Percentiles rank a stretch among this genome's conserved stretches.
These are phyloP conservation scores for Saimiri boliviensis DNA, from an alignment of 2,113 vertebrate genomes.

Conservation along the genomic window DNA sequence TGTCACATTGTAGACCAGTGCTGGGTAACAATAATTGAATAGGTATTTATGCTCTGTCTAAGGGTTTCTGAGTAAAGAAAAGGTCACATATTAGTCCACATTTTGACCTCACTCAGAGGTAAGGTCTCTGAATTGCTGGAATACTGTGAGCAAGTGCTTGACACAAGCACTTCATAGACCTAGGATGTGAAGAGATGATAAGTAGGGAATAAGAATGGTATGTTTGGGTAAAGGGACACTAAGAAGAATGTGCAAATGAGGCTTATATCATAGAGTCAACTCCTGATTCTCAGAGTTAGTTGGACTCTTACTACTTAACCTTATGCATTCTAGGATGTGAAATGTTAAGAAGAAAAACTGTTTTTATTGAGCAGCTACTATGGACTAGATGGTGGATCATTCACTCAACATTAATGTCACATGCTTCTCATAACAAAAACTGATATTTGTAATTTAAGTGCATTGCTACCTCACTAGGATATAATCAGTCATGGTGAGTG, in stretches of 20 bases:
- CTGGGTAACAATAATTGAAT: background rate
- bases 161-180: background rate
- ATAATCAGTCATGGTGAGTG: background rate
- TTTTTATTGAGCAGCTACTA: background rate
- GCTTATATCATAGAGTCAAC: background rate
- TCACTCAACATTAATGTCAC: background rate
- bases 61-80: background rate
- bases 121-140: background rate
- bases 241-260: background rate
- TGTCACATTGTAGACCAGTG: background rate
- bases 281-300: background rate
- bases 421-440: background rate
- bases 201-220: background rate
- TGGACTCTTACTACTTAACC: background rate
- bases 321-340: background rate
- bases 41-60: background rate
- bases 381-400: background rate
- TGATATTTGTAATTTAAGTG: background rate
- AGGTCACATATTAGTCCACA: background rate
- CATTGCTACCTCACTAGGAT: background rate
- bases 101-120: background rate
- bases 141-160: background rate
- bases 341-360: background rate
- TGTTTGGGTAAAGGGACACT: background rate
- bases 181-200: background rate